phyloP scores from a whole-genome alignment of 2,888 invertebrate species.

The Boloria euphrosyne region DNA sequence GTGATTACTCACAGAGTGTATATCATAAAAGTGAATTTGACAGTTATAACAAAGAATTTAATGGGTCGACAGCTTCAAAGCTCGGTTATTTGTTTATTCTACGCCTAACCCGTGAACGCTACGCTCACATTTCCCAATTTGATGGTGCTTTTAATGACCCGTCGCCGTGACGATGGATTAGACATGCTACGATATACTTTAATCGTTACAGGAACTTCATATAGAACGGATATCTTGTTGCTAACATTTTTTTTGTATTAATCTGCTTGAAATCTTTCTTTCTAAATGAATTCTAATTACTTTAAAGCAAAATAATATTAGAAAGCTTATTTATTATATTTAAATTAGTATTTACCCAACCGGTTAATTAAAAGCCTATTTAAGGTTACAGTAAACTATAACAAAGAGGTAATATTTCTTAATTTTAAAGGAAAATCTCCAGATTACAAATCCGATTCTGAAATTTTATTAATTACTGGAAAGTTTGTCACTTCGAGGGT shows the following conservation, averaged over 20 bases:
- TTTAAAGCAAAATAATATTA: no score
- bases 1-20: background rate
- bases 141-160: slow-evolving; percentile 71
- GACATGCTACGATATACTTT: slow-evolving; percentile 25
- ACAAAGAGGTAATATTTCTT: no score
- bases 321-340: no score
- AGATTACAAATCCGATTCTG: no score
- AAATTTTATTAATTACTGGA: no score
- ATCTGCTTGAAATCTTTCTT: no score
- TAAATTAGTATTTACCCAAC: no score
- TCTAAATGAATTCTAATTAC: no score
- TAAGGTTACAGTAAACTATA: no score
- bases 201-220: background rate
- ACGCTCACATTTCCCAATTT: slow-evolving; percentile 57
- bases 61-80: slow-evolving; percentile 20
- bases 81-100: slow-evolving; percentile 39
- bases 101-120: slow-evolving; percentile 42
- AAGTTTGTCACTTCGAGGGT: no score
- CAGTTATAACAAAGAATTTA: slow-evolving; percentile 22
- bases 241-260: background rate
- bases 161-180: slow-evolving; percentile 63
- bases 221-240: background rate
- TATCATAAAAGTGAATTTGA: slow-evolving; percentile 18
- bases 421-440: no score
- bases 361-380: no score